These are phyloP conservation scores for Steromphala cineraria DNA, from an alignment of 2,888 invertebrate species.

Conservation along the genomic window DNA sequence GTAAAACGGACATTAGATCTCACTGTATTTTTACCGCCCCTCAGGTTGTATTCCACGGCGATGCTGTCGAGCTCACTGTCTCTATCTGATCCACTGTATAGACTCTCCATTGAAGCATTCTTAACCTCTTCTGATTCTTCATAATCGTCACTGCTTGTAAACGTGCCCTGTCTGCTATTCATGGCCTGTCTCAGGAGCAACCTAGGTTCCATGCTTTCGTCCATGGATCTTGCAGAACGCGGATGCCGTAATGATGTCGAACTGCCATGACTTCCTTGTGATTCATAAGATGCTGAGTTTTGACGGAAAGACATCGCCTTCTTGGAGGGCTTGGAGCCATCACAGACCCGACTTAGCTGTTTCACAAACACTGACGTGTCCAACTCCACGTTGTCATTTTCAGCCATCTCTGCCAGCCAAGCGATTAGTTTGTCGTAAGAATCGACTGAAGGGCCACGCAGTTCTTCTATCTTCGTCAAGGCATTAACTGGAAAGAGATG, in stretches of 20 bases:
- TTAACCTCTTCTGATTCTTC: slow-evolving; percentile 35
- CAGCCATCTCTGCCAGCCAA: slow-evolving; percentile 63
- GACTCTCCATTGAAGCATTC: slow-evolving; percentile 42
- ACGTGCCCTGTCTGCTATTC: slow-evolving; percentile 38
- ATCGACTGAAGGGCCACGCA: slow-evolving; percentile 43
- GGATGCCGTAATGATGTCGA: slow-evolving; percentile 34
- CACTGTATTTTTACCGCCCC: background rate
- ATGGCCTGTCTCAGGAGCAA: slow-evolving; percentile 34
- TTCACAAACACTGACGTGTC: slow-evolving; percentile 49
- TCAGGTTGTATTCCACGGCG: background rate
- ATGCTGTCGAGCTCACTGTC: slow-evolving; percentile 41
- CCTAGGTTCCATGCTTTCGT: slow-evolving; percentile 37
- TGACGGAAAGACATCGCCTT: slow-evolving; percentile 26
- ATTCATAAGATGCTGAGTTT: slow-evolving; percentile 45
- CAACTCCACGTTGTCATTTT: slow-evolving; percentile 51
- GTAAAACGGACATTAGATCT: slow-evolving; percentile 6
- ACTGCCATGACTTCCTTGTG: slow-evolving; percentile 40
- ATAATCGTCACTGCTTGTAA: slow-evolving; percentile 37
- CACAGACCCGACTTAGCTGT: slow-evolving; percentile 45
- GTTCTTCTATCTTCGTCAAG: slow-evolving; percentile 39
- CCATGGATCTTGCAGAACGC: slow-evolving; percentile 32
- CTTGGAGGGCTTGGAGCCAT: background rate
- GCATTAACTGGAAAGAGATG: slow-evolving; percentile 32
- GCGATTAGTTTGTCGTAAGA: slow-evolving; percentile 62
- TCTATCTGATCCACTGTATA: slow-evolving; percentile 44